These are phyloP conservation scores for Phoxinus phoxinus DNA, from an alignment of 2,113 vertebrate genomes.

Conservation along the genomic window DNA sequence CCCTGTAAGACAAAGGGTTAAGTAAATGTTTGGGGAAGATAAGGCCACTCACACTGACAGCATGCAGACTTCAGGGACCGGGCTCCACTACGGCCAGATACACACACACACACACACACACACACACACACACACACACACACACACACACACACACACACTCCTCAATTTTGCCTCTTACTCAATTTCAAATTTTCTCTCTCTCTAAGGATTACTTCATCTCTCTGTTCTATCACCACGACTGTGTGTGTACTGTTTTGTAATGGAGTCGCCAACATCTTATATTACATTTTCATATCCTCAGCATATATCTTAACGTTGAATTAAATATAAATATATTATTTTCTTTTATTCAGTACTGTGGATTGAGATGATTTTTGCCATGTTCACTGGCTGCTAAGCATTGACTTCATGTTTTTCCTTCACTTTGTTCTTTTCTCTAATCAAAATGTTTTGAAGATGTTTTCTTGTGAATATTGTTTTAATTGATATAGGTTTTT, in stretches of 20 bases:
- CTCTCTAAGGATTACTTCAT: neutral
- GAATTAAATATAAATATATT: neutral
- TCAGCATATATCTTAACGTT: neutral
- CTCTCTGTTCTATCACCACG: slow-evolving; percentile 17
- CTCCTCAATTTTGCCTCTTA: slow-evolving; percentile 40
- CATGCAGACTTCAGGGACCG: slow-evolving; percentile 81
- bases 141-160: slow-evolving; percentile 48
- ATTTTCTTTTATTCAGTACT: neutral
- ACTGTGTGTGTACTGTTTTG: neutral
- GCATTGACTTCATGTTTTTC: neutral
- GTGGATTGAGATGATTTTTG: neutral
- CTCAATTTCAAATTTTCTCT: slow-evolving; percentile 33
- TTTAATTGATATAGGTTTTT: neutral
- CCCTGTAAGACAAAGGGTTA: slow-evolving; percentile 86
- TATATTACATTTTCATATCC: neutral
- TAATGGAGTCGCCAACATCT: neutral
- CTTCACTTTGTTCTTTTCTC: too few species aligned
- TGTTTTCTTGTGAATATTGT: neutral
- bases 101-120: slow-evolving; percentile 41
- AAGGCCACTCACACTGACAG: slow-evolving; percentile 83
- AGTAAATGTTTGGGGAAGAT: slow-evolving; percentile 87
- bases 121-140: slow-evolving; percentile 53
- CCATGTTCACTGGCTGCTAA: neutral
- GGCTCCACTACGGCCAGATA: slow-evolving; percentile 65
- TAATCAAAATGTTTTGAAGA: too few species aligned